A percentile compares a stretch with the other conserved stretches of the same genome.
phyloP scores from a whole-genome alignment of 1,140 invertebrate genomes.

The Cherax destructor region DNA sequence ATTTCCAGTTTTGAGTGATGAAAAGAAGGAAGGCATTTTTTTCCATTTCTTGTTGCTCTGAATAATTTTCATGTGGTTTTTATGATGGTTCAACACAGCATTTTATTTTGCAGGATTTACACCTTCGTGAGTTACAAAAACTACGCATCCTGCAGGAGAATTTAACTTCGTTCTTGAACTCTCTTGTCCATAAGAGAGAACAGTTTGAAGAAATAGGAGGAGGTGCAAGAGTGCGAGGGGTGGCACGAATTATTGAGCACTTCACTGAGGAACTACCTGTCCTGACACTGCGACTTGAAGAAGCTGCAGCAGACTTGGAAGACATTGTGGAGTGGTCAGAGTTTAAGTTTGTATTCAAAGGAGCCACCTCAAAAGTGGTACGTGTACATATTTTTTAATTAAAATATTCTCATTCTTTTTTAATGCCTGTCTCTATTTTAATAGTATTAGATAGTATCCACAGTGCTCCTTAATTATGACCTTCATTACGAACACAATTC shows the following conservation, averaged over 20 bases:
- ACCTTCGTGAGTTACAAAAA: conserved; percentile 78
- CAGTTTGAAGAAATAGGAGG: conserved; percentile 80
- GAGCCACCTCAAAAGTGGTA: conserved; percentile 83
- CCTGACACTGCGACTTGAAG: conserved; percentile 80
- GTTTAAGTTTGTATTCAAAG: conserved; percentile 84
- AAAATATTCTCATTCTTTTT: no score
- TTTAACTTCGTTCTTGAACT: conserved; percentile 77
- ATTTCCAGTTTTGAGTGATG: no score
- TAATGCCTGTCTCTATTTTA: no score
- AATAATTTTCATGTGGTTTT: background rate
- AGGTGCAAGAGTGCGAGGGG: conserved; percentile 79
- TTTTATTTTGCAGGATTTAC: conserved; percentile 74
- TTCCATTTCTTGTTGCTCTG: no score
- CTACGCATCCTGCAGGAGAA: conserved; percentile 73
- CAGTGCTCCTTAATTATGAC: no score
- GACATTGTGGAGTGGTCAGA: conserved; percentile 82
- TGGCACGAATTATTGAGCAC: conserved; percentile 80
- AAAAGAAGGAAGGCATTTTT: no score
- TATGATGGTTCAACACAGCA: background rate
- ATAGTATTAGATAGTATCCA: no score
- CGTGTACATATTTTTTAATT: conserved; percentile 72
- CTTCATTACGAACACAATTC: no score
- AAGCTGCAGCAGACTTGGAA: conserved; percentile 80
- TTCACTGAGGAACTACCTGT: conserved; percentile 81
- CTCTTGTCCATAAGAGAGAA: conserved; percentile 77